phyloP scores from a whole-genome alignment of 2,113 vertebrate genomes.

The Coturnix japonica region DNA sequence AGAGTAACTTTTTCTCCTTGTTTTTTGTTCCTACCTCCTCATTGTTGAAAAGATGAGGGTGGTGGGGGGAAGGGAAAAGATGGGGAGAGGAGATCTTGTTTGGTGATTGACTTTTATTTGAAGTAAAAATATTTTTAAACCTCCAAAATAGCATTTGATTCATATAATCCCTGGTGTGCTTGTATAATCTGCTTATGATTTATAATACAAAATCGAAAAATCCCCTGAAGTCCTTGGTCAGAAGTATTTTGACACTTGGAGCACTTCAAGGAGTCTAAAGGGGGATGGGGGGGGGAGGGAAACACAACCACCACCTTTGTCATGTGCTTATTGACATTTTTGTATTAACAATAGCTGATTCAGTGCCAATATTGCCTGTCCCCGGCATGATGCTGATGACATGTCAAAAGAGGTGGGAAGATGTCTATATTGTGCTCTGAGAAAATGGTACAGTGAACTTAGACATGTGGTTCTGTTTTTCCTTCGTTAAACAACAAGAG shows the following conservation, averaged over 20 bases:
- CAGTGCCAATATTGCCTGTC: background rate
- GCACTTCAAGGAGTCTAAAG: background rate
- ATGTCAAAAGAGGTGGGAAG: constrained; percentile 36
- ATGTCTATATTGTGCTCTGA: constrained; percentile 11
- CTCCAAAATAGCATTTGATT: background rate
- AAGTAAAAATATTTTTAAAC: constrained; percentile 25
- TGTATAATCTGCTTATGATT: constrained; percentile 12
- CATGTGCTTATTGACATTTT: background rate
- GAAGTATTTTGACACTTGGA: constrained; percentile 20
- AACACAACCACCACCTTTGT: background rate
- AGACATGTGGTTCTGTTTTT: constrained; percentile 21
- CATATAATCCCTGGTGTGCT: background rate
- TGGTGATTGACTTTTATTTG: background rate
- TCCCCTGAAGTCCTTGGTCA: background rate
- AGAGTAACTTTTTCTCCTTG: background rate
- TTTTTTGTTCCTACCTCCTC: background rate
- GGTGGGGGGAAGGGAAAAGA: background rate
- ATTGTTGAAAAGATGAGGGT: background rate
- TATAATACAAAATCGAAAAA: background rate
- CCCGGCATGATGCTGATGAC: background rate
- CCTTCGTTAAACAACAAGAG: background rate
- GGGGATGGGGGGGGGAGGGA: too few relatives aligned
- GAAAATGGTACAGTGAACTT: constrained; percentile 43
- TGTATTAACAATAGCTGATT: constrained; percentile 24
- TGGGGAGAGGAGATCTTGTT: background rate